Evolutionary conservation across 1,140 invertebrate species (phyloP).

Genomic region (Sycophila sp.): DNA sequence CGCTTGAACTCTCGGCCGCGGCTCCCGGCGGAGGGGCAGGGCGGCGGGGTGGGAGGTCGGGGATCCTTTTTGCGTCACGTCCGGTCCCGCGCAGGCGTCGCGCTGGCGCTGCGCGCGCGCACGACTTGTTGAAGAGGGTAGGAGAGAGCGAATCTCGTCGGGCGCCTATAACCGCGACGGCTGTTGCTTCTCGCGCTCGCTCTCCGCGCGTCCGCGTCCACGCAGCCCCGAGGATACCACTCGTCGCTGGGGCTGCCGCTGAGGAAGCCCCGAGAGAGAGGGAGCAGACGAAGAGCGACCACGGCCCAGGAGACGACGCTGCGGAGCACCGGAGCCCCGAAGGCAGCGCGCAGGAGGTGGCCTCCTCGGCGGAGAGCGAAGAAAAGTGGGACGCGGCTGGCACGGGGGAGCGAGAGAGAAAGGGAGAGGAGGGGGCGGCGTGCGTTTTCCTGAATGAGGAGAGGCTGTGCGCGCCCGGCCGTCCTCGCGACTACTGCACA

Average conservation of each 20-base stretch:
- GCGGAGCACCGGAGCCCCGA: too few relatives aligned
- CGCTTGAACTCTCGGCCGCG: neutral
- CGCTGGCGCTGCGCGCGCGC: conserved; percentile 6
- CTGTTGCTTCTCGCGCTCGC: conserved; percentile 30
- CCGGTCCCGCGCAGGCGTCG: neutral
- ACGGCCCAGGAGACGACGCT: too few relatives aligned
- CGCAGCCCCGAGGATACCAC: neutral
- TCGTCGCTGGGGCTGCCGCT: too few relatives aligned
- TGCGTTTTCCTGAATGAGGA: conserved; percentile 22
- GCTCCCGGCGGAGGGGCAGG: neutral
- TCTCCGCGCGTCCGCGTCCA: neutral
- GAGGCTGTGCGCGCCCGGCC: neutral
- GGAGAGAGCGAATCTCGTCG: neutral
- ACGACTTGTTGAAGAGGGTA: conserved; percentile 27
- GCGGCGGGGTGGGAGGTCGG: neutral
- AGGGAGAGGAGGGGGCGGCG: conserved; percentile 3
- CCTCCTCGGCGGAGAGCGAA: too few relatives aligned
- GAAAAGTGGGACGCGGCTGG: neutral
- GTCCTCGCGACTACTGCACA: neutral
- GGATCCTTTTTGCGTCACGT: conserved; percentile 30
- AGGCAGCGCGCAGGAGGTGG: too few relatives aligned
- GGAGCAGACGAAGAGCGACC: too few relatives aligned
- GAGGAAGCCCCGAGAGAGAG: neutral
- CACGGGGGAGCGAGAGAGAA: neutral
- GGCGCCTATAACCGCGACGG: conserved; percentile 6